Evolutionary conservation across 2,113 vertebrate species (phyloP).

Genomic region (Danionella cerebrum): DNA sequence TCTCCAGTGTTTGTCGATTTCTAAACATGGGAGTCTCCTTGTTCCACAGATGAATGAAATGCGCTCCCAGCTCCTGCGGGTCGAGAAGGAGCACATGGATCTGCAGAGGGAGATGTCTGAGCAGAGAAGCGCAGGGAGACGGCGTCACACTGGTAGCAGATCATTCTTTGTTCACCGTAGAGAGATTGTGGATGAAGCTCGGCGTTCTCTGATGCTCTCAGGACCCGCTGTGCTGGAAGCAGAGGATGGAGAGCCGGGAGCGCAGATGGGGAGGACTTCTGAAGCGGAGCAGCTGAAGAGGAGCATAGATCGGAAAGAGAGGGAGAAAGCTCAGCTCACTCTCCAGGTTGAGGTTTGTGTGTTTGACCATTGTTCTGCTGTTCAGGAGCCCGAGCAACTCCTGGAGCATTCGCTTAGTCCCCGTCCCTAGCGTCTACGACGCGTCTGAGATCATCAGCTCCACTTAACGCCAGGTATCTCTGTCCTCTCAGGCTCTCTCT

Average conservation of each 20-base stretch:
- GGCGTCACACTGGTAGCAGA: not conserved
- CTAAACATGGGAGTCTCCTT: not conserved
- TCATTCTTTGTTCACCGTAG: too few relatives aligned
- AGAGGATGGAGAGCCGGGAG: slow-evolving; percentile 71
- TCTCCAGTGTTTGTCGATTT: too few relatives aligned
- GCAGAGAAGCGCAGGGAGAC: slow-evolving; percentile 53
- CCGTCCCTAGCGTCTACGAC: too few relatives aligned
- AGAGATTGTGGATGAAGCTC: too few relatives aligned
- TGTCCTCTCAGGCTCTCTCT: slow-evolving; percentile 61
- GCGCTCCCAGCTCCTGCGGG: slow-evolving; percentile 70
- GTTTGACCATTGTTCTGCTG: not conserved
- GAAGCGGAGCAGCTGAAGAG: slow-evolving; percentile 78
- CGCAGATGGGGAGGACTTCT: slow-evolving; percentile 65
- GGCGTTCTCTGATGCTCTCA: not conserved
- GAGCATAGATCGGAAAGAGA: slow-evolving; percentile 73
- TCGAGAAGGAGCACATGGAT: slow-evolving; percentile 64
- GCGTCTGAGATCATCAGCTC: too few relatives aligned
- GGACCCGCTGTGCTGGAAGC: slow-evolving; percentile 62
- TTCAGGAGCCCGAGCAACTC: too few relatives aligned
- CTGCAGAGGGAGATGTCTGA: slow-evolving; percentile 66
- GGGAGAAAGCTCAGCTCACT: slow-evolving; percentile 71
- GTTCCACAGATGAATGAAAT: slow-evolving; percentile 77
- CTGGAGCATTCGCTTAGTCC: too few relatives aligned
- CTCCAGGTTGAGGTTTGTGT: slow-evolving; percentile 73
- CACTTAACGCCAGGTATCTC: too few relatives aligned